phyloP scores from a whole-genome alignment of 2,797 vertebrate species.

The Harpagifer antarcticus region DNA sequence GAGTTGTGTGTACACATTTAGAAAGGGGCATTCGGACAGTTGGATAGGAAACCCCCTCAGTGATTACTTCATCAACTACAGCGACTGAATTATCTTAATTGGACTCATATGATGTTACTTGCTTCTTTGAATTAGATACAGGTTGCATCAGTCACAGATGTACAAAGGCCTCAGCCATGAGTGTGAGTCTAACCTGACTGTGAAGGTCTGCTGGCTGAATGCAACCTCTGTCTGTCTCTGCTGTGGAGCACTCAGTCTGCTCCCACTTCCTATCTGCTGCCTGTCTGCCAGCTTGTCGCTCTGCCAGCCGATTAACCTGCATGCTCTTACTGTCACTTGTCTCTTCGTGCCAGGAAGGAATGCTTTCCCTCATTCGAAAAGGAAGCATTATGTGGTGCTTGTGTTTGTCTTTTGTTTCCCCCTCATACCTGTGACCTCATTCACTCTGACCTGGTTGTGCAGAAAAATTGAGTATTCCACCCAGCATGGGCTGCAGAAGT shows the following conservation, averaged over 20 bases:
- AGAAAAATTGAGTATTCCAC: conserved; percentile 51
- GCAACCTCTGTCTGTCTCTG: conserved; percentile 23
- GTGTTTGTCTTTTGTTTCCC: conserved; percentile 36
- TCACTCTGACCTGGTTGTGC: conserved; percentile 44
- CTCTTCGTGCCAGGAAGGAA: conserved; percentile 11
- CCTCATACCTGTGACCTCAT: conserved; percentile 45
- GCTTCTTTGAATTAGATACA: background rate
- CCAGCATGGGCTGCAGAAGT: conserved; percentile 52
- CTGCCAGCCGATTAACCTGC: conserved; percentile 39
- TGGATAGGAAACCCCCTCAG: background rate
- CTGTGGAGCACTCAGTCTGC: conserved; percentile 26
- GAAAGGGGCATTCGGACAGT: background rate
- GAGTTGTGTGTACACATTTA: background rate
- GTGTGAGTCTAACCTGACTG: conserved; percentile 13
- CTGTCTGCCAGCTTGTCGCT: conserved; percentile 41
- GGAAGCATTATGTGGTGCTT: conserved; percentile 1
- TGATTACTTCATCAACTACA: background rate
- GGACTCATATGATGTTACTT: conserved; percentile 5
- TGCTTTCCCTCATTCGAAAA: conserved; percentile 14
- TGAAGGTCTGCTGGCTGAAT: conserved; percentile 20
- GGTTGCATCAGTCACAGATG: conserved; percentile 6
- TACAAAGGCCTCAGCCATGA: background rate
- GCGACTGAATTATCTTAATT: conserved; percentile 8
- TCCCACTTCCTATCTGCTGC: conserved; percentile 35
- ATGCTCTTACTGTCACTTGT: conserved; percentile 22